phyloP scores from a whole-genome alignment of 2,888 invertebrate genomes.

The Sclerodermus sp. region DNA sequence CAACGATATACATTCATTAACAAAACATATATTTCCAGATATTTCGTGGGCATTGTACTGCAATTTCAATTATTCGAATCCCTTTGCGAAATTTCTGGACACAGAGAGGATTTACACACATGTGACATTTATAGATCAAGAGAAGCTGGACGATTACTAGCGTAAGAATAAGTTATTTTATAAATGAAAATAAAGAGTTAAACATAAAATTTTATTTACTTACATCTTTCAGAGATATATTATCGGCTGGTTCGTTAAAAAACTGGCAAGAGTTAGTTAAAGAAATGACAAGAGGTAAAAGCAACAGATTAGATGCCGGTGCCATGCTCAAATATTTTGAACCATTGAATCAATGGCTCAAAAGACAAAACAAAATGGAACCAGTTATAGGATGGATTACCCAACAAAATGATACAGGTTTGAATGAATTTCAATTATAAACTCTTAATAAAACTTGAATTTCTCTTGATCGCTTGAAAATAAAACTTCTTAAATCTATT shows the following conservation, averaged over 20 bases:
- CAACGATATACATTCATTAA: not conserved
- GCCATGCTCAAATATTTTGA: constrained; percentile 81
- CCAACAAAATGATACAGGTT: constrained; percentile 68
- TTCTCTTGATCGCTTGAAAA: not conserved
- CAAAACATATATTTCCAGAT: constrained; percentile 62
- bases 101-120: constrained; percentile 73
- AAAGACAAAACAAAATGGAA: constrained; percentile 73
- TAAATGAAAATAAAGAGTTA: too few species aligned
- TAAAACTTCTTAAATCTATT: constrained; percentile 31
- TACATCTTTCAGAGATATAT: constrained; percentile 60
- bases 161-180: constrained; percentile 60
- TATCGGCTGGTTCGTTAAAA: constrained; percentile 70
- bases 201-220: not conserved
- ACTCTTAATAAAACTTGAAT: not conserved
- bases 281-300: constrained; percentile 70
- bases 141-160: constrained; percentile 75
- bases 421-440: not conserved
- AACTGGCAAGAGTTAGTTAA: constrained; percentile 74
- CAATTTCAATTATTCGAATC: constrained; percentile 86
- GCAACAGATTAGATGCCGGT: constrained; percentile 73
- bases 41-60: constrained; percentile 78
- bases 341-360: constrained; percentile 77
- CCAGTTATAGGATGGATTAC: constrained; percentile 76
- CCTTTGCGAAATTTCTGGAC: constrained; percentile 73
- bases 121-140: constrained; percentile 81